Evolutionary conservation across 2,797 vertebrate genomes (phyloP).

Genomic region (Smutsia temminckii): DNA sequence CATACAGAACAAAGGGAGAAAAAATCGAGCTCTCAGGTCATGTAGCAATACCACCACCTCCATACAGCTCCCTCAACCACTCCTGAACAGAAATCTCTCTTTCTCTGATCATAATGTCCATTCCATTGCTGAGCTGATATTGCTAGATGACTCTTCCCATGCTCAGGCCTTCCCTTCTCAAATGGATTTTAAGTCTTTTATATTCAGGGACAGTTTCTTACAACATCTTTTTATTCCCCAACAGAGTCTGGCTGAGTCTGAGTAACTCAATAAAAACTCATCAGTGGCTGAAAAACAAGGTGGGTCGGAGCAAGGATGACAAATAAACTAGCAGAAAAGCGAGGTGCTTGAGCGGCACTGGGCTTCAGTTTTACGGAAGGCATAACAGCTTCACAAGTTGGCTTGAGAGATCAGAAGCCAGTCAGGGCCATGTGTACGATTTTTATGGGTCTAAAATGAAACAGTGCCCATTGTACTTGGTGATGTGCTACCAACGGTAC

Average conservation of each 20-base stretch:
- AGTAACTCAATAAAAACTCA: constrained; percentile 45
- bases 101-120: not conserved
- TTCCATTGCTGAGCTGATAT: not conserved
- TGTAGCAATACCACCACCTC: not conserved
- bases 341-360: not conserved
- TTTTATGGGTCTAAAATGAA: not conserved
- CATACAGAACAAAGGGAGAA: not conserved
- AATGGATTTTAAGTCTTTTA: not conserved
- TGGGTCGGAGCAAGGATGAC: not conserved
- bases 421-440: not conserved
- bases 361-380: not conserved
- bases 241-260: not conserved
- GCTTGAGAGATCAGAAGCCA: not conserved
- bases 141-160: not conserved
- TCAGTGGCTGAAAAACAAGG: not conserved
- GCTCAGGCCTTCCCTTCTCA: not conserved
- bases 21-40: not conserved
- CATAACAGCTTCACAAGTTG: not conserved
- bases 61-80: not conserved
- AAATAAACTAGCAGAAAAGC: not conserved
- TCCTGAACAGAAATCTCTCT: not conserved
- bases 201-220: not conserved
- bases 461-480: not conserved
- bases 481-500: not conserved
- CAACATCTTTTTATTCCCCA: not conserved